Conservation (phyloP, 2,797 vertebrate species). For the Anguilla marmorata region DNA sequence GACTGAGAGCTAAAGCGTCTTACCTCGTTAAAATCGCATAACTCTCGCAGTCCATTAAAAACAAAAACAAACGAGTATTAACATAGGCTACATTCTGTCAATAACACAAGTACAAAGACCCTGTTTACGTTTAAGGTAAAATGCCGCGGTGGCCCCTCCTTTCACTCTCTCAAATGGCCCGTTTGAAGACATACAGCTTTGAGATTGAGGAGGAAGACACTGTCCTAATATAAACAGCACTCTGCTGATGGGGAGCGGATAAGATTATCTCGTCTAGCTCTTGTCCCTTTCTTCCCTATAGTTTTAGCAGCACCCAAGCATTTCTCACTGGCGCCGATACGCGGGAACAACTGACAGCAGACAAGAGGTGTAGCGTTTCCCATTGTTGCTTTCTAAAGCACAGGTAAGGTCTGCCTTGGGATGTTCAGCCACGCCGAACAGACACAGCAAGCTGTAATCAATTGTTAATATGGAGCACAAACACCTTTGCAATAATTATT, state of each 20-base stretch:
- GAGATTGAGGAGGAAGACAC: conserved; percentile 50
- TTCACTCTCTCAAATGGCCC: conserved; percentile 39
- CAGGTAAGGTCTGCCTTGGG: conserved; percentile 3
- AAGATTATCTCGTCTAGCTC: conserved; percentile 68
- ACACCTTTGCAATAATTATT: conserved; percentile 15
- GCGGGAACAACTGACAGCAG: conserved; percentile 57
- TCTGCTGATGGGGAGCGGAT: conserved; percentile 73
- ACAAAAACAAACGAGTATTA: conserved; percentile 32
- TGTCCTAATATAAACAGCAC: conserved; percentile 70
- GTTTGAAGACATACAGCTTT: conserved; percentile 58
- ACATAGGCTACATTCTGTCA: conserved; percentile 18
- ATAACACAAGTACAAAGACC: conserved; percentile 25
- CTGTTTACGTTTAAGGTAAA: conserved; percentile 16
- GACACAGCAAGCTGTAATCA: not conserved
- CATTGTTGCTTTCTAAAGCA: conserved; percentile 33
- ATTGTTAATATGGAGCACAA: not conserved
- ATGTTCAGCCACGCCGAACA: not conserved
- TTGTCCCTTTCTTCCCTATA: conserved; percentile 64
- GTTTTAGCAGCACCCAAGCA: conserved; percentile 66
- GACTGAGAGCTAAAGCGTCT: not conserved
- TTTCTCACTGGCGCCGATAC: conserved; percentile 73
- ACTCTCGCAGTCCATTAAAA: conserved; percentile 19
- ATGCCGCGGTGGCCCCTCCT: conserved; percentile 20
- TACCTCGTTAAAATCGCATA: conserved; percentile 22
- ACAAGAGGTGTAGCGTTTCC: conserved; percentile 41